Conservation (phyloP, 2,888 invertebrate genomes). For the Baronia brevicornis region DNA sequence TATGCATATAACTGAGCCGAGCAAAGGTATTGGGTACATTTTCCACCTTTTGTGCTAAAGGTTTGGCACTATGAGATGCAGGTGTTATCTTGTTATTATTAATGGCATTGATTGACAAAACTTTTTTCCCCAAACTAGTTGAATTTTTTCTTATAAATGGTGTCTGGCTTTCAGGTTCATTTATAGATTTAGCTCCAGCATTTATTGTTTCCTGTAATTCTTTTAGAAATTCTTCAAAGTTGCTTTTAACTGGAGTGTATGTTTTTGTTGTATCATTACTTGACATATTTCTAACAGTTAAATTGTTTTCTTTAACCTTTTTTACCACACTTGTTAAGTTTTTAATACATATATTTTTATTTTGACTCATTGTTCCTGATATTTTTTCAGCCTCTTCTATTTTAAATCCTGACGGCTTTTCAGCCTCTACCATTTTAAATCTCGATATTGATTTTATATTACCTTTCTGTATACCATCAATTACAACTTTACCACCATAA, state of each 20-base stretch:
- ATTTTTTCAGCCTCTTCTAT: background rate
- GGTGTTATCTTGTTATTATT: too few relatives aligned
- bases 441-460: too few relatives aligned
- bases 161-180: slow-evolving; percentile 13
- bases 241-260: slow-evolving; percentile 11
- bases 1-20: slow-evolving; percentile 60
- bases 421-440: background rate
- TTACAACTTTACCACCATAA: slow-evolving; percentile 7
- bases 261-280: slow-evolving; percentile 1
- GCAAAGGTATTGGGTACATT: slow-evolving; percentile 57
- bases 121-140: slow-evolving; percentile 1
- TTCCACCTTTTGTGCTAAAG: slow-evolving; percentile 36
- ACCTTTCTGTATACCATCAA: too few relatives aligned
- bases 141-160: background rate
- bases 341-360: slow-evolving; percentile 1
- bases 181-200: slow-evolving; percentile 32
- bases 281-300: slow-evolving; percentile 4
- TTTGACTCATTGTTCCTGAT: too few relatives aligned
- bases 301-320: background rate
- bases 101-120: too few relatives aligned
- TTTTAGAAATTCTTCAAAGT: slow-evolving; percentile 36
- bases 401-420: slow-evolving; percentile 1
- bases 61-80: slow-evolving; percentile 43
- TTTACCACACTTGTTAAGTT: background rate
- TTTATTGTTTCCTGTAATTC: slow-evolving; percentile 42